phyloP scores from a whole-genome alignment of 2,797 vertebrate genomes.

The Paedocypris micromegethes region DNA sequence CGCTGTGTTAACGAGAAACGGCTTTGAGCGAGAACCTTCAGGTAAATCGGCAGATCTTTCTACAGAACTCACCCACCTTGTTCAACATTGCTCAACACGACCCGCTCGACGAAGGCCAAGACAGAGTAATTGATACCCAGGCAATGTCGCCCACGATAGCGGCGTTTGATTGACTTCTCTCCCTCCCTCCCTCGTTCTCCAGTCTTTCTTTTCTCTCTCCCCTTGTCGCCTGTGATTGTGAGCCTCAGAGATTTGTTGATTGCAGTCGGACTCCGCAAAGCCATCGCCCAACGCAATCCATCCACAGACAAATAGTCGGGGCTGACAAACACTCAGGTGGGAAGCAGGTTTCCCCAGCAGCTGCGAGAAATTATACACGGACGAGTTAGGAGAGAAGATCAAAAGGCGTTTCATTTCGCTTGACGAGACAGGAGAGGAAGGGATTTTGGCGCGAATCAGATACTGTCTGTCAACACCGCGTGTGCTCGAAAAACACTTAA shows the following conservation, averaged over 20 bases:
- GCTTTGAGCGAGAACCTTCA: no score
- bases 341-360: conserved; percentile 38
- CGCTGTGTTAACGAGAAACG: no score
- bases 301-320: conserved; percentile 42
- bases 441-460: conserved; percentile 41
- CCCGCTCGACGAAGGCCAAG: conserved; percentile 27
- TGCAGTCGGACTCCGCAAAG: conserved; percentile 38
- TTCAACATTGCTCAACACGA: conserved; percentile 19
- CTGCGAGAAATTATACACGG: conserved; percentile 43
- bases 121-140: conserved; percentile 34
- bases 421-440: conserved; percentile 40
- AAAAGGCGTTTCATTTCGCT: conserved; percentile 36
- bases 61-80: conserved; percentile 30
- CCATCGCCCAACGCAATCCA: conserved; percentile 32
- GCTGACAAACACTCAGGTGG: conserved; percentile 38
- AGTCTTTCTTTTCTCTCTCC: conserved; percentile 12
- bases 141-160: conserved; percentile 21
- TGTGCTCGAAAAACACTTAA: conserved; percentile 9
- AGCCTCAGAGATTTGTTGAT: conserved; percentile 33
- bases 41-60: conserved; percentile 39
- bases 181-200: neutral
- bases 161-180: conserved; percentile 28
- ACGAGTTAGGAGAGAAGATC: conserved; percentile 37
- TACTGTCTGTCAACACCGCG: conserved; percentile 30
- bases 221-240: conserved; percentile 23